Conservation (phyloP, 2,888 invertebrate genomes). For the Rhodophaea formosa region DNA sequence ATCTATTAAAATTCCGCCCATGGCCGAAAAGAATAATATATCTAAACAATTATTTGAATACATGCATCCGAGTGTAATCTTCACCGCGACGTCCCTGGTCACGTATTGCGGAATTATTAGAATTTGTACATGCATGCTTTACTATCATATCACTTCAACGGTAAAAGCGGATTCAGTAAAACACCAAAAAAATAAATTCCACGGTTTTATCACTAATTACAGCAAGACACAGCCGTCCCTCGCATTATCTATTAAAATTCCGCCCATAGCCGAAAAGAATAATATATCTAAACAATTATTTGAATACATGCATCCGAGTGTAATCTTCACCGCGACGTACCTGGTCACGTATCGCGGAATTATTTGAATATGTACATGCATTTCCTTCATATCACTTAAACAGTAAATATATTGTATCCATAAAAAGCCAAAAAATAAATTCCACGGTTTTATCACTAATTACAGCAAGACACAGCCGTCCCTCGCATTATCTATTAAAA, state of each 20-base stretch:
- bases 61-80: constrained; percentile 63
- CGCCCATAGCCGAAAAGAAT: constrained; percentile 49
- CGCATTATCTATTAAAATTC: constrained; percentile 57
- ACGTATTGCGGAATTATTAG: too few species aligned
- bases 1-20: constrained; percentile 56
- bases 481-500: constrained; percentile 51
- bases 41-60: constrained; percentile 66
- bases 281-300: constrained; percentile 58
- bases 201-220: constrained; percentile 16
- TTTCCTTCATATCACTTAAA: too few species aligned
- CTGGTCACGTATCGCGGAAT: constrained; percentile 77
- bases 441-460: constrained; percentile 16
- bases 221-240: constrained; percentile 26
- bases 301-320: constrained; percentile 57
- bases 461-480: constrained; percentile 25
- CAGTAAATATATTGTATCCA: too few species aligned
- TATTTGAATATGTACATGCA: too few species aligned
- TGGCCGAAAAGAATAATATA: constrained; percentile 46
- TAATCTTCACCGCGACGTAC: constrained; percentile 64
- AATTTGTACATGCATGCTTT: too few species aligned
- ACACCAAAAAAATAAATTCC: constrained; percentile 10
- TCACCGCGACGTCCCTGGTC: constrained; percentile 62
- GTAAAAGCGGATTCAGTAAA: background rate
- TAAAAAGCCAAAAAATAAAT: constrained; percentile 6
- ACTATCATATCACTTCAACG: too few species aligned